Evolutionary conservation across 2,797 vertebrate genomes (phyloP), one percentile per base, ranked within the genome.

Genomic region (Gouania willdenowi): DNA sequence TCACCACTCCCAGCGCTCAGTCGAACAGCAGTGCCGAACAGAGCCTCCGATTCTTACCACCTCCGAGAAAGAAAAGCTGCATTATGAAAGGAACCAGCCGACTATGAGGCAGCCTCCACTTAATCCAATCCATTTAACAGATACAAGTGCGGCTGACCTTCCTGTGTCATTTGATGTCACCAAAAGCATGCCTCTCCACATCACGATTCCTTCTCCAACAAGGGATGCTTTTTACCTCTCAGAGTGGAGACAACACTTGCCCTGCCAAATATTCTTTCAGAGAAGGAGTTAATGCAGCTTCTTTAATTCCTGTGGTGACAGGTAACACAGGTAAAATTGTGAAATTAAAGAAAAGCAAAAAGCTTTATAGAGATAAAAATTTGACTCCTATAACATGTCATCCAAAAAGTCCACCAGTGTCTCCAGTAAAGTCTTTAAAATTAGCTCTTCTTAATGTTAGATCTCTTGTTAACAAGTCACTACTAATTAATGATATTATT

Each of bases 111-210:
- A 83, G 84, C 73, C 72, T 71, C 79, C 79, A 86, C 82, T 89
- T 85, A 87, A 87, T 84, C 85, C 81, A 86, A 69, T 75, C 77
- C 71, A 75, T 83, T 81, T 82, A 87, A 89, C 85, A 87, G 81
- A 88, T 61, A 79, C 76, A 82, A 82, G 76, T 87, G 86, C 79
- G 71, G 71, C 65, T 86, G 87, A 89, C 87, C 87, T 88, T 87
- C 83, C 73, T 54, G 70, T 85, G 82, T 84, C 83, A 86, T 88
- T 86, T 76, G 72, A 75, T 88, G 83, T 82, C 11, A 25, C 59
- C 71, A 83, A 78, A 82, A 80, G 71, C 60, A 68, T 71, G 81
- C 71, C 76, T 86, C 75, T 67, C 66, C 62, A 67, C 71, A 64
- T 66, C 75, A 66, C 68, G 68, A 87, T 82, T 87, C 79, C 79